phyloP scores from a whole-genome alignment of 2,888 invertebrate species.

The Caenorhabditis panamensis region DNA sequence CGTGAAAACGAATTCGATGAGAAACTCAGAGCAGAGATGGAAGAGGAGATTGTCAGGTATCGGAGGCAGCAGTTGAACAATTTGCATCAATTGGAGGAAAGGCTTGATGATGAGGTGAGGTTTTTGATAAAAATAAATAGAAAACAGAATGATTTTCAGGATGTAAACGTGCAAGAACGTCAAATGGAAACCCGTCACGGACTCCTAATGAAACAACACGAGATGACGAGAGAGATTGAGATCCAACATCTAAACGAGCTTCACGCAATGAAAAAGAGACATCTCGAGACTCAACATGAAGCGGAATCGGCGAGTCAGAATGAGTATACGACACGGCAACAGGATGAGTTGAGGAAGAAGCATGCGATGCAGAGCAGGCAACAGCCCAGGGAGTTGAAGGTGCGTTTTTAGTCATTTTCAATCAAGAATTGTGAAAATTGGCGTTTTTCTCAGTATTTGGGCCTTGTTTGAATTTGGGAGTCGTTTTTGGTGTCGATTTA shows the following conservation, averaged over 20 bases:
- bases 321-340: constrained; percentile 95
- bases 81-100: constrained; percentile 66
- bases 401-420: constrained; percentile 80
- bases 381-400: constrained; percentile 98
- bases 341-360: constrained; percentile 94
- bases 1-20: constrained; percentile 59
- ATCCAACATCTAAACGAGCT: constrained; percentile 95
- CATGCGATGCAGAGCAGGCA: constrained; percentile 97
- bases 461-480: too few relatives aligned
- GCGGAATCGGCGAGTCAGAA: constrained; percentile 81
- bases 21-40: constrained; percentile 61
- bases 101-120: constrained; percentile 66
- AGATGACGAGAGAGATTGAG: constrained; percentile 95
- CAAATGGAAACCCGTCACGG: constrained; percentile 95
- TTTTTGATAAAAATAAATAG: constrained; percentile 3
- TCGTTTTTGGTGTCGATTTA: too few relatives aligned
- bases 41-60: constrained; percentile 65
- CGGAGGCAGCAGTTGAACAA: constrained; percentile 61
- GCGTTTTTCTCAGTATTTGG: too few relatives aligned
- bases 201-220: constrained; percentile 95
- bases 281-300: constrained; percentile 85
- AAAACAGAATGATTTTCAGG: constrained; percentile 86
- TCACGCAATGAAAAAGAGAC: constrained; percentile 85
- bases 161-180: constrained; percentile 93
- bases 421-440: too few relatives aligned